These are phyloP conservation scores for Telmatochromis brachygnathus DNA, from an alignment of 2,113 vertebrate genomes.

Conservation along the genomic window DNA sequence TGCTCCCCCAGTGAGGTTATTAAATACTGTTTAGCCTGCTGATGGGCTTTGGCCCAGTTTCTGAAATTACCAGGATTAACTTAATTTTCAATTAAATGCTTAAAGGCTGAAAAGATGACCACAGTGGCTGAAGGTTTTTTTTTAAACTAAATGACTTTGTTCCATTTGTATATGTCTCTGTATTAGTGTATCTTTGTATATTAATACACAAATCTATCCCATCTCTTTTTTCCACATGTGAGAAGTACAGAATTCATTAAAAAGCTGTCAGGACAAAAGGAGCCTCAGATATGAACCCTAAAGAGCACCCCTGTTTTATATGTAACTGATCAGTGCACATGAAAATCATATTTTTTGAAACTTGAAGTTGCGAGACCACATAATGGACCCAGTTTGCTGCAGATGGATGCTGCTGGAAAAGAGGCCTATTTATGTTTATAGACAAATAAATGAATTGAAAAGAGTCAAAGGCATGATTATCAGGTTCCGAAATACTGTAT, in stretches of 20 bases:
- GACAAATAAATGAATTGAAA: background rate
- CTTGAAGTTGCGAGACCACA: background rate
- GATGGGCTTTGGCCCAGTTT: constrained; percentile 22
- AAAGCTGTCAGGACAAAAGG: background rate
- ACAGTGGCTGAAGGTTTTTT: background rate
- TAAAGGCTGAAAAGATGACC: background rate
- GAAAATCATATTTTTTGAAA: background rate
- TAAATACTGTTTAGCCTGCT: background rate
- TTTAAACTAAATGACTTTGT: background rate
- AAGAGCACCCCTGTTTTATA: background rate
- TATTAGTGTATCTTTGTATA: background rate
- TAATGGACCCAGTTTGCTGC: background rate
- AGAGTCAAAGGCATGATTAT: background rate
- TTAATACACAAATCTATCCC: background rate
- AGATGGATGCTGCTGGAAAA: background rate
- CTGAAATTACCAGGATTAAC: constrained; percentile 28
- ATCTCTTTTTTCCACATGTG: background rate
- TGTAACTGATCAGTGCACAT: background rate
- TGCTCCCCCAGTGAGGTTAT: background rate
- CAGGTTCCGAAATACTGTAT: background rate
- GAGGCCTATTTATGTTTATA: background rate
- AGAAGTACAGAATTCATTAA: background rate
- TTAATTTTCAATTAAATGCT: constrained; percentile 30
- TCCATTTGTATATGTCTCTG: background rate
- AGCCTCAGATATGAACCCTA: background rate